Percentiles rank a stretch among this genome's conserved stretches.
phyloP scores from a whole-genome alignment of 2,113 vertebrate genomes.

The Ivindomyrus marchei region DNA sequence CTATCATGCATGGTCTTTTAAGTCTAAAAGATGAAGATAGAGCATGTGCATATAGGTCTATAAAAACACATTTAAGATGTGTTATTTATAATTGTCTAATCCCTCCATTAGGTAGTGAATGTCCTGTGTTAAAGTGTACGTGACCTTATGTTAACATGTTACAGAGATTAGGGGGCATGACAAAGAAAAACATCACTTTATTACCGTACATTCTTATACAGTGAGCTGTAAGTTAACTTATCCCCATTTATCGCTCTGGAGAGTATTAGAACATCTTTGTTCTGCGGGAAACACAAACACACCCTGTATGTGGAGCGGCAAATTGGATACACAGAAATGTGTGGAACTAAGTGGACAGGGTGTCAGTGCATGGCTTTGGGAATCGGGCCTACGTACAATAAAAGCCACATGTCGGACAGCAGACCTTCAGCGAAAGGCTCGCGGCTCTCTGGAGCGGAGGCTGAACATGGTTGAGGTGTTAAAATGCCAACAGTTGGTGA shows the following conservation, averaged over 20 bases:
- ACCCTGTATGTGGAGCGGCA: neutral
- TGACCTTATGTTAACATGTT: neutral
- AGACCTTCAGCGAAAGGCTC: neutral
- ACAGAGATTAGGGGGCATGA: neutral
- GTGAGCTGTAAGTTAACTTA: neutral
- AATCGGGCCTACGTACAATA: neutral
- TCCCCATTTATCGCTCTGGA: neutral
- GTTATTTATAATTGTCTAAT: neutral
- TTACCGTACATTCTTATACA: neutral
- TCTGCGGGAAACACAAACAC: neutral
- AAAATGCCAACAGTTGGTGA: constrained; percentile 3
- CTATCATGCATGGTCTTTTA: neutral
- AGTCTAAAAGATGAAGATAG: neutral
- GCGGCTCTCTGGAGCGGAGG: neutral
- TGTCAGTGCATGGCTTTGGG: neutral
- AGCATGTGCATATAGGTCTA: neutral
- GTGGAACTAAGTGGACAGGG: neutral
- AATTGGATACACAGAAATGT: neutral
- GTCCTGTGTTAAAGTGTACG: neutral
- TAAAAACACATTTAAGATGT: neutral
- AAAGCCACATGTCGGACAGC: neutral
- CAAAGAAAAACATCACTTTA: neutral
- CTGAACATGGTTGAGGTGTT: neutral
- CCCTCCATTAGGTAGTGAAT: neutral
- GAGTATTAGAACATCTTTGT: neutral